Evolutionary conservation across 2,888 invertebrate species (phyloP).

Genomic region (Phanerotoma sp.): DNA sequence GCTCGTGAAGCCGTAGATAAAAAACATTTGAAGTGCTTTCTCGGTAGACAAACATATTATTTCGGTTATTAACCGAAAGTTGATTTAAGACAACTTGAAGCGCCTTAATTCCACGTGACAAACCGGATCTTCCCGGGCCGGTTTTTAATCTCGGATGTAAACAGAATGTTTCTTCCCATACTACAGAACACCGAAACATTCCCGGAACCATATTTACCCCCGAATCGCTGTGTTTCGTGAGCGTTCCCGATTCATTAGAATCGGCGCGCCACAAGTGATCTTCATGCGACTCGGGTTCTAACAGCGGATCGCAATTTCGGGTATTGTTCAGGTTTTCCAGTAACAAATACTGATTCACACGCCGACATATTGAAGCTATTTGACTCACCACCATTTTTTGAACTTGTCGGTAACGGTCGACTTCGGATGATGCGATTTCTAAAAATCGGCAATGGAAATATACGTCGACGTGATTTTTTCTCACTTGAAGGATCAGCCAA

Average conservation of each 20-base stretch:
- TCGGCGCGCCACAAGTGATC: conserved; percentile 52
- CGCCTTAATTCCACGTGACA: conserved; percentile 67
- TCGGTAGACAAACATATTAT: conserved; percentile 76
- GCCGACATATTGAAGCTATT: conserved; percentile 64
- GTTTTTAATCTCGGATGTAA: conserved; percentile 72
- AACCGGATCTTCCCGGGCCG: conserved; percentile 63
- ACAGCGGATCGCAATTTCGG: conserved; percentile 65
- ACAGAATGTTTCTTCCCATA: conserved; percentile 70
- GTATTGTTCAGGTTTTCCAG: conserved; percentile 70
- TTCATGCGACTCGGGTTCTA: conserved; percentile 66
- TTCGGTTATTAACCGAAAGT: conserved; percentile 71
- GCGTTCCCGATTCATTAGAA: conserved; percentile 35
- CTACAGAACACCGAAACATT: conserved; percentile 72
- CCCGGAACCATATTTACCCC: conserved; percentile 63
- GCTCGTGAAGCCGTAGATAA: conserved; percentile 59
- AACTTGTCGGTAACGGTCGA: conserved; percentile 60
- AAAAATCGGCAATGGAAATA: conserved; percentile 72
- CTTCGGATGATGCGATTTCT: conserved; percentile 60
- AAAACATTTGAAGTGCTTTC: conserved; percentile 67
- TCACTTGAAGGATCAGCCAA: conserved; percentile 69
- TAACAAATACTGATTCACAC: conserved; percentile 70
- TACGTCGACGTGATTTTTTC: conserved; percentile 62
- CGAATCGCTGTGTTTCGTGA: conserved; percentile 34
- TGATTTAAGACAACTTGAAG: conserved; percentile 67
- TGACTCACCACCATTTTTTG: conserved; percentile 61